A percentile compares a stretch with the other conserved stretches of the same genome.
phyloP scores from a whole-genome alignment of 2,113 vertebrate genomes.

The Macaca mulatta region DNA sequence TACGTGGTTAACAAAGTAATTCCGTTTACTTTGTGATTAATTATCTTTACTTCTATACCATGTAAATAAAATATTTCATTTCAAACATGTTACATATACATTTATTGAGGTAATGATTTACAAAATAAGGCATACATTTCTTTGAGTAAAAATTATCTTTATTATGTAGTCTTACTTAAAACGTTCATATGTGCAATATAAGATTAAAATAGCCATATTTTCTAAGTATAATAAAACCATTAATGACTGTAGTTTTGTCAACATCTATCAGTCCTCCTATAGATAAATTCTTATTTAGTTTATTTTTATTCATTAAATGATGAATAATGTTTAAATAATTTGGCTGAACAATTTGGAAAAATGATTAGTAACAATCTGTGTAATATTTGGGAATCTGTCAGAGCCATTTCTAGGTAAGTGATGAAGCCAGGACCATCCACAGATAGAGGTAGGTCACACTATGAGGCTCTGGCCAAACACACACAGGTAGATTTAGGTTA shows the following conservation, averaged over 20 bases:
- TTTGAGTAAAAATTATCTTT: not conserved
- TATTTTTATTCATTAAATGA: not conserved
- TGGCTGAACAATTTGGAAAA: not conserved
- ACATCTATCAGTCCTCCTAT: not conserved
- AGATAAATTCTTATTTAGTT: not conserved
- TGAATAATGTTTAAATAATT: not conserved
- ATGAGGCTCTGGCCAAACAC: not conserved
- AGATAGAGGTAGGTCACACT: not conserved
- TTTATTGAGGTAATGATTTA: not conserved
- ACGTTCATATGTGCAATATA: not conserved
- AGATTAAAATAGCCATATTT: not conserved
- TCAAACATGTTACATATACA: not conserved
- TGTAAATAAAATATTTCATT: not conserved
- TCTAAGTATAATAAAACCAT: not conserved
- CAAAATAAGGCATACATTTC: not conserved
- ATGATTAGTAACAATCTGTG: not conserved
- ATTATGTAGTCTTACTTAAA: not conserved
- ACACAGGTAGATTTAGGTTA: not conserved
- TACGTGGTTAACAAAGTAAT: not conserved
- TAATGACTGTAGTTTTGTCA: not conserved
- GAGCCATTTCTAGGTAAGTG: not conserved
- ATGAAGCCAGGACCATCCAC: not conserved
- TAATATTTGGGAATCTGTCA: not conserved
- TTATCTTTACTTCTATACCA: not conserved
- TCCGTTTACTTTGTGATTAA: not conserved